These are phyloP conservation scores for Rhea americana DNA, from an alignment of 2,113 vertebrate species.

Conservation along the genomic window DNA sequence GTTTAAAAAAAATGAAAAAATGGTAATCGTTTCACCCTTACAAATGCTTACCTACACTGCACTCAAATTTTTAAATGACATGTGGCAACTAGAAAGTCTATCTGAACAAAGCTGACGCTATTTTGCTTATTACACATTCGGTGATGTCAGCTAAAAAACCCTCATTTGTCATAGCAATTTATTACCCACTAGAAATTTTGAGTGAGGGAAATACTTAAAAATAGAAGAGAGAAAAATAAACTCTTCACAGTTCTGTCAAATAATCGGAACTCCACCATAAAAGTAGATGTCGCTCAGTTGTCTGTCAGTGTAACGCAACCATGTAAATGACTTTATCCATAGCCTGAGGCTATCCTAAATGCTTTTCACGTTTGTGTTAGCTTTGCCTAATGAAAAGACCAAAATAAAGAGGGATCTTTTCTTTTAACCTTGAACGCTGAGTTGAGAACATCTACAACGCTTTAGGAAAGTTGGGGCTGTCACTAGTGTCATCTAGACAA, in stretches of 20 bases:
- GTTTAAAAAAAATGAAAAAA: background rate
- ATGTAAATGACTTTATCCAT: background rate
- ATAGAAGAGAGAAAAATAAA: background rate
- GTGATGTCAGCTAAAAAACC: background rate
- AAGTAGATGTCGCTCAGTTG: background rate
- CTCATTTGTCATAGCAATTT: background rate
- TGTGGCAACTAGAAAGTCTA: background rate
- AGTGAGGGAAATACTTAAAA: background rate
- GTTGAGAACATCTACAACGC: slow-evolving; percentile 19
- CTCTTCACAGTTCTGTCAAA: background rate
- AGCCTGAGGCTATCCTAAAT: background rate
- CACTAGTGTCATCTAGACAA: slow-evolving; percentile 44
- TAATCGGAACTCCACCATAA: background rate
- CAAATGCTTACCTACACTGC: background rate
- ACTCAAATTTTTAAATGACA: background rate
- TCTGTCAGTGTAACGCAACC: background rate
- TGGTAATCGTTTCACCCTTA: background rate
- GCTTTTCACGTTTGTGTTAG: slow-evolving; percentile 8
- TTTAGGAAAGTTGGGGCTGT: slow-evolving; percentile 17
- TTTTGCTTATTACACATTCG: background rate
- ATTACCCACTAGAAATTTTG: background rate
- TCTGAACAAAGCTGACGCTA: background rate
- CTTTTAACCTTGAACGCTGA: background rate
- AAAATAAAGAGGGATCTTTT: background rate
- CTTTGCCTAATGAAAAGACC: slow-evolving; percentile 24